Percentiles rank a stretch among this genome's conserved stretches.
Evolutionary conservation across 1,140 invertebrate species (phyloP).

Genomic region (Bombus superbus): DNA sequence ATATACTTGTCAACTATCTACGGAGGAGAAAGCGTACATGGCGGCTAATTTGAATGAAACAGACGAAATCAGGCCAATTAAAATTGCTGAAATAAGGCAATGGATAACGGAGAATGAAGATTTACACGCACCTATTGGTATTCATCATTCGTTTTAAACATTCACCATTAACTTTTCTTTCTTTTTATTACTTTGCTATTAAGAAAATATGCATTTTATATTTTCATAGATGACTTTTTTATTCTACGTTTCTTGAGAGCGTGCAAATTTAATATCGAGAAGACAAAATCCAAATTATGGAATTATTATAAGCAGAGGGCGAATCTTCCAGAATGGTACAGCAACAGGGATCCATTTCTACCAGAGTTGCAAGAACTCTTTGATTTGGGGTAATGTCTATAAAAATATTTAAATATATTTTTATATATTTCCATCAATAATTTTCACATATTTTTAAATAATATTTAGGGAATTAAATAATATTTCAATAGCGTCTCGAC

Average conservation of each 20-base stretch:
- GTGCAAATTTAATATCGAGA: slow-evolving; percentile 85
- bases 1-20: slow-evolving; percentile 51
- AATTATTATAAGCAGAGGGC: slow-evolving; percentile 84
- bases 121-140: slow-evolving; percentile 70
- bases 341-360: slow-evolving; percentile 84
- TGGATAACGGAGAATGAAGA: slow-evolving; percentile 70
- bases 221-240: slow-evolving; percentile 81
- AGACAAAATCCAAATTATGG: slow-evolving; percentile 83
- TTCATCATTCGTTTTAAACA: background rate
- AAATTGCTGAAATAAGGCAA: slow-evolving; percentile 71
- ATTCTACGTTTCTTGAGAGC: slow-evolving; percentile 85
- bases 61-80: slow-evolving; percentile 61
- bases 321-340: slow-evolving; percentile 85
- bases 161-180: background rate
- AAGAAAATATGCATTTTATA: background rate
- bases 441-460: background rate
- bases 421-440: background rate
- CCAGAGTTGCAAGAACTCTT: slow-evolving; percentile 84
- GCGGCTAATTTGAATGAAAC: slow-evolving; percentile 75
- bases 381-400: slow-evolving; percentile 80
- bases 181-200: too few relatives aligned
- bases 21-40: slow-evolving; percentile 70
- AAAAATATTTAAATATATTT: background rate
- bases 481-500: too few relatives aligned
- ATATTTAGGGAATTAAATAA: background rate